A percentile compares a stretch with the other conserved stretches of the same genome.
These are phyloP conservation scores for Drosophila murphyi DNA, from an alignment of 1,140 invertebrate genomes.

Conservation along the genomic window DNA sequence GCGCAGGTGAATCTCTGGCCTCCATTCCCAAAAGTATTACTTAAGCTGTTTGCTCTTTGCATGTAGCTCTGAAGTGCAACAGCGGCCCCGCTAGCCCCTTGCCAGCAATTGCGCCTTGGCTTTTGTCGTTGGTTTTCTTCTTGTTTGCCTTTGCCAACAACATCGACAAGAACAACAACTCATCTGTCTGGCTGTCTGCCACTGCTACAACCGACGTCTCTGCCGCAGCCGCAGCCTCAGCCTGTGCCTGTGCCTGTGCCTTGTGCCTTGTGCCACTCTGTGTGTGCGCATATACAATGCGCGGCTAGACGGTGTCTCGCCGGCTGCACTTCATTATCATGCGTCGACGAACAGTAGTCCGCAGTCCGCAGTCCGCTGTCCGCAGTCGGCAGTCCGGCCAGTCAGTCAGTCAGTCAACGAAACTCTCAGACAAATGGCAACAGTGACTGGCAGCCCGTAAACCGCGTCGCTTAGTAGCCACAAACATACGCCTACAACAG, in stretches of 20 bases:
- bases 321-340: constrained; percentile 83
- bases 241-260: not conserved
- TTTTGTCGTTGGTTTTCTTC: constrained; percentile 12
- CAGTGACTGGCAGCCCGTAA: constrained; percentile 25
- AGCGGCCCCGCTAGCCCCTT: not conserved
- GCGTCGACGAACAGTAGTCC: constrained; percentile 59
- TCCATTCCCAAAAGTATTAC: constrained; percentile 34
- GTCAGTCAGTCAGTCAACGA: constrained; percentile 34
- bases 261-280: not conserved
- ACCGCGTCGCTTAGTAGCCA: constrained; percentile 43
- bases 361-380: constrained; percentile 28
- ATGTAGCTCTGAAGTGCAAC: constrained; percentile 18
- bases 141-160: constrained; percentile 54
- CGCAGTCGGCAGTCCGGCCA: constrained; percentile 10
- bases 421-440: constrained; percentile 28
- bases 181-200: constrained; percentile 31
- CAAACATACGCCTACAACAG: constrained; percentile 72
- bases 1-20: constrained; percentile 49
- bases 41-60: constrained; percentile 41
- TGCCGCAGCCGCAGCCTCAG: constrained; percentile 10
- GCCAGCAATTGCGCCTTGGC: not conserved
- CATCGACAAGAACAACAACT: constrained; percentile 30
- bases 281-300: constrained; percentile 58
- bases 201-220: not conserved
- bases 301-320: constrained; percentile 83